Base-by-base conservation (phyloP, 1,140 invertebrate genomes). In the Neodiprion pinetum region DNA sequence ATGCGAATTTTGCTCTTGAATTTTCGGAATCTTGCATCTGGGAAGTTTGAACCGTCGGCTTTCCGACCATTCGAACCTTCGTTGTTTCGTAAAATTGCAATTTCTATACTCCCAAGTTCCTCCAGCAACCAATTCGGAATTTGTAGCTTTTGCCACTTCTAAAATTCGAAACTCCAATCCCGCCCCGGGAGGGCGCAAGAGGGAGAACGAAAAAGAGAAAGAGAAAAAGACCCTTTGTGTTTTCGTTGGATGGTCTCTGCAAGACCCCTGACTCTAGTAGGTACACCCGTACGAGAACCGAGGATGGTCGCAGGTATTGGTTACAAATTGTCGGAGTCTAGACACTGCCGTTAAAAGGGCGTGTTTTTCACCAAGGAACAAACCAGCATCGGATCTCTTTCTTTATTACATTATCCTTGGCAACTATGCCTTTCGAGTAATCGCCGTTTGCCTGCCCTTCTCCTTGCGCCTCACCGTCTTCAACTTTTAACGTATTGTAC, bases 251-350 rank as follows among this genome's bases (percentile, higher is more conserved):
- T 69, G 17, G 21, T 14, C 67, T 21, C 2, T 14, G 12, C 7
- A 65, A 21, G 61, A 1, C 61, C 61, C 12, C 1, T 65, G 61
- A 14, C 61, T 17, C 12, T 14, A 14, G 28, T 21, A 17, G 75
- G 75, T 77, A 68, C 1, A 50, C 70, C 53, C 67, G 73, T 77
- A 75, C 78, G 78, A 40, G 28, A 73, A 78, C 72, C 72, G 47
- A 50, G 48, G 66, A 7, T 66, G 73, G 17, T 12, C 67, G 49
- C 76, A 83, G 78, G 77, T 83, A 83, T 80, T 80, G 78, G 77
- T 83, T 85, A 79, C 75, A 79, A 82, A 78, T 77, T 82, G 77
- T 82, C 80, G 79, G 81, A 75, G 77, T 80, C 79, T 76, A 78
- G 74, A 77, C 73, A 74, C 28, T 17, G n/a, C 53, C 53, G 53